Evolutionary conservation across 2,888 invertebrate species (phyloP), one percentile per base, ranked within the genome.

Genomic region (Trilocha varians): DNA sequence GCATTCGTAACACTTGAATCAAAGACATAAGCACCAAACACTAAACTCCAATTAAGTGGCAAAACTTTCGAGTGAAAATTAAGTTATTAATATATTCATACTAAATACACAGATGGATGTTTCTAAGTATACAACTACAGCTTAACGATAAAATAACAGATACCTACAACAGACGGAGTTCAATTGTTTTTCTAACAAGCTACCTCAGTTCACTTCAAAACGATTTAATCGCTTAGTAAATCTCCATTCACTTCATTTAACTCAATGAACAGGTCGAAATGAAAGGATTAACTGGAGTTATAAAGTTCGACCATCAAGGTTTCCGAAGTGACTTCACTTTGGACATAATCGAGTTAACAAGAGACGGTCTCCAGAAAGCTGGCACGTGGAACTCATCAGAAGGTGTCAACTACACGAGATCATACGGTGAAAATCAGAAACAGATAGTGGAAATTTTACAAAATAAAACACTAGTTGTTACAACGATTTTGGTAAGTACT

Each of bases 241-340:
- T 46, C 34, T 43, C 42, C 44, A 43, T 43, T 44, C 16, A 49
- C 46, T 48, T 54, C 45, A 48, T 61, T 62, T 57, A 58, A 65
- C 62, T 67, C 55, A 62, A 67, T 65, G 49, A 65, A 55, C 76
- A 96, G 95, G 93, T 96, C 49, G 95, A 95, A 86, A 94, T 96
- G 91, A 90, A 92, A 58, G 97, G 97, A n/a, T 84, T 97, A 55
- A 96, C 96, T 1, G 97, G 97, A 50, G 91, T 93, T 43, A 96
- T 98, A 61, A 95, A 95, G 80, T 97, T 98, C 77, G 96, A 97
- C 82, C 93, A 94, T 77, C 93, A 95, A 83, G 98, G 98, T 41
- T 95, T 96, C 77, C 89, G 98, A 46, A 93, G 95, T 36, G 94
- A 96, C 74, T 97, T 98, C 70, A 91, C 93, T 50, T 87, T 98